phyloP scores from a whole-genome alignment of 1,140 invertebrate species.

The Nylanderia fulva region DNA sequence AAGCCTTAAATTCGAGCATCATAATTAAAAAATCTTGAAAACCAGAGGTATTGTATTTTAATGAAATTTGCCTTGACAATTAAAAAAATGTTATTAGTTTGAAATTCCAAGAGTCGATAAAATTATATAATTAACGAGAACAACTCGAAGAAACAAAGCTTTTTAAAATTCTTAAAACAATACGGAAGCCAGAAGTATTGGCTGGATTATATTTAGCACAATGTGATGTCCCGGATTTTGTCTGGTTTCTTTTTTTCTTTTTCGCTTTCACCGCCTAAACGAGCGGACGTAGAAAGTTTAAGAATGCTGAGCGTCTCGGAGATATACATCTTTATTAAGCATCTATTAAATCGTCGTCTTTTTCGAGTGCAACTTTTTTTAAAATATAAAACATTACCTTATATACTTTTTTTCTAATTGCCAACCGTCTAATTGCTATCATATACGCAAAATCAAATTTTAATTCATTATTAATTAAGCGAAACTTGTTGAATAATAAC shows the following conservation, averaged over 20 bases:
- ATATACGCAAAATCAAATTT: too few species aligned
- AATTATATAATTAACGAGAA: neutral
- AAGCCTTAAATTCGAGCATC: neutral
- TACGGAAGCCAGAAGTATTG: neutral
- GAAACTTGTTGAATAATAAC: too few species aligned
- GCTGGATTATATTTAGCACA: neutral
- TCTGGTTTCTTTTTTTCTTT: conserved; percentile 8
- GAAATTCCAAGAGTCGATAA: neutral
- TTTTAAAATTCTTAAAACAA: neutral
- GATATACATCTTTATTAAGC: neutral
- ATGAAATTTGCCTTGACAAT: too few species aligned
- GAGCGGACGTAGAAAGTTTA: neutral
- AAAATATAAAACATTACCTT: too few species aligned
- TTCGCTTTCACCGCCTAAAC: conserved; percentile 18
- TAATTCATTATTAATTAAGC: too few species aligned
- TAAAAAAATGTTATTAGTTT: too few species aligned
- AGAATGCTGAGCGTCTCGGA: neutral
- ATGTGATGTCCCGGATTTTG: neutral
- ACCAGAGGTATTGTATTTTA: too few species aligned
- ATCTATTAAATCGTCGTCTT: neutral
- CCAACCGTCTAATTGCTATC: too few species aligned
- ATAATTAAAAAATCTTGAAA: neutral
- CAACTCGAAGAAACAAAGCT: neutral
- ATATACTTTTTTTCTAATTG: too few species aligned
- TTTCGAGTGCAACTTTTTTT: too few species aligned